Percentiles rank a stretch among this genome's conserved stretches.
Evolutionary conservation across 2,888 invertebrate species (phyloP).

Genomic region (Cordylochernes scorpioides): DNA sequence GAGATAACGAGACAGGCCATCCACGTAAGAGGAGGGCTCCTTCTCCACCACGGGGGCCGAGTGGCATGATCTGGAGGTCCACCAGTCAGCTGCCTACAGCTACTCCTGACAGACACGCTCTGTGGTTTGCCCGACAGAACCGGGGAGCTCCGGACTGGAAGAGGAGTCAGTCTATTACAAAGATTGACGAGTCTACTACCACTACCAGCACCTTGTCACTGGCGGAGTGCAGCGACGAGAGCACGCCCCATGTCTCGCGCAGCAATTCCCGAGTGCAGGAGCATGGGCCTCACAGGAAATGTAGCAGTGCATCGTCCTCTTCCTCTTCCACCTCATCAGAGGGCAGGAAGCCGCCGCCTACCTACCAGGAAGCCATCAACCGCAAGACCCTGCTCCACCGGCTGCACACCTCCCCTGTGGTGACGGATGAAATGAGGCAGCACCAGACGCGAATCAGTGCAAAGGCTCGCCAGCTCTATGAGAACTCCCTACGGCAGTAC

Average conservation of each 20-base stretch:
- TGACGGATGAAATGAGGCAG: slow-evolving; percentile 10
- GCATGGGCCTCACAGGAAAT: slow-evolving; percentile 9
- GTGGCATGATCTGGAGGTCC: slow-evolving; percentile 5
- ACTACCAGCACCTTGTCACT: slow-evolving; percentile 22
- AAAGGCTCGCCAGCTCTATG: slow-evolving; percentile 17
- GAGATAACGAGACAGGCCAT: too few relatives aligned
- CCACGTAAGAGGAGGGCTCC: slow-evolving; percentile 17
- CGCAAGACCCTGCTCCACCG: slow-evolving; percentile 13
- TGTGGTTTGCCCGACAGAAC: slow-evolving; percentile 9
- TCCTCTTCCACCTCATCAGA: slow-evolving; percentile 10
- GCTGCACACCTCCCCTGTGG: slow-evolving; percentile 4
- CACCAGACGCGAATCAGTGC: slow-evolving; percentile 16
- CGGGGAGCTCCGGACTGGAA: slow-evolving; percentile 14
- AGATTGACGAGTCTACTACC: slow-evolving; percentile 20
- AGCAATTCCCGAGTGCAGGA: slow-evolving; percentile 22
- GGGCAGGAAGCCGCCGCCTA: slow-evolving; percentile 14
- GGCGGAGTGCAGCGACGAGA: slow-evolving; percentile 26
- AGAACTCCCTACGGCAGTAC: slow-evolving; percentile 15
- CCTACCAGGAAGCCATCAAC: slow-evolving; percentile 17
- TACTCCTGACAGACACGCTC: slow-evolving; percentile 5
- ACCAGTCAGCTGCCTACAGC: background rate
- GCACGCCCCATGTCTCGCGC: slow-evolving; percentile 25
- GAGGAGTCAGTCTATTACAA: slow-evolving; percentile 18
- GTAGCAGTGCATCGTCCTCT: slow-evolving; percentile 13
- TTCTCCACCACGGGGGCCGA: slow-evolving; percentile 15